Conservation (phyloP, 1,140 invertebrate species). For the Aphelinus atriplicis region DNA sequence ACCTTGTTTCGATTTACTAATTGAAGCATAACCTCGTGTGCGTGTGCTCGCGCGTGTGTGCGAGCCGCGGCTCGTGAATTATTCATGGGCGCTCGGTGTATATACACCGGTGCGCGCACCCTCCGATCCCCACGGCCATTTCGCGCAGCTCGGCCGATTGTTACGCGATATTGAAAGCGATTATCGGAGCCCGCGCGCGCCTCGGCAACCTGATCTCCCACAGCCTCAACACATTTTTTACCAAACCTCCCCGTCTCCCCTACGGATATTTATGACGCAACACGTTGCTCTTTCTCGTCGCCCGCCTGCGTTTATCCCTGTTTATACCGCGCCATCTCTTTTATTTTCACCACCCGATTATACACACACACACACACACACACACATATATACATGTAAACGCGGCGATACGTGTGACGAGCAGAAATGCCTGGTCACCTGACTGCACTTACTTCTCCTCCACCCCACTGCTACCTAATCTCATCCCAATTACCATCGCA, state of each 20-base stretch:
- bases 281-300: not conserved
- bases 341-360: too few relatives aligned
- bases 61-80: slow-evolving; percentile 44
- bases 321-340: not conserved
- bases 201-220: too few relatives aligned
- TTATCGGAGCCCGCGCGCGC: slow-evolving; percentile 16
- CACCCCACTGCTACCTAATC: too few relatives aligned
- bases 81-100: slow-evolving; percentile 44
- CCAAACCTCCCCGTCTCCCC: slow-evolving; percentile 8
- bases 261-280: not conserved
- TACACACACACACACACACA: too few relatives aligned
- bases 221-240: too few relatives aligned
- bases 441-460: too few relatives aligned
- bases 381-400: too few relatives aligned
- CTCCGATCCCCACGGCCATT: slow-evolving; percentile 2
- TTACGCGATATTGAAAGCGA: slow-evolving; percentile 9
- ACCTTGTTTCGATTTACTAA: slow-evolving; percentile 48
- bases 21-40: slow-evolving; percentile 49
- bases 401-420: too few relatives aligned
- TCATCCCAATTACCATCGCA: too few relatives aligned
- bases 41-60: too few relatives aligned
- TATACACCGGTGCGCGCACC: not conserved
- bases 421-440: too few relatives aligned
- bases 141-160: not conserved
- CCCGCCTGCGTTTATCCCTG: not conserved